Evolutionary conservation across 2,797 vertebrate species (phyloP).

Genomic region (Sebastes vulpes): DNA sequence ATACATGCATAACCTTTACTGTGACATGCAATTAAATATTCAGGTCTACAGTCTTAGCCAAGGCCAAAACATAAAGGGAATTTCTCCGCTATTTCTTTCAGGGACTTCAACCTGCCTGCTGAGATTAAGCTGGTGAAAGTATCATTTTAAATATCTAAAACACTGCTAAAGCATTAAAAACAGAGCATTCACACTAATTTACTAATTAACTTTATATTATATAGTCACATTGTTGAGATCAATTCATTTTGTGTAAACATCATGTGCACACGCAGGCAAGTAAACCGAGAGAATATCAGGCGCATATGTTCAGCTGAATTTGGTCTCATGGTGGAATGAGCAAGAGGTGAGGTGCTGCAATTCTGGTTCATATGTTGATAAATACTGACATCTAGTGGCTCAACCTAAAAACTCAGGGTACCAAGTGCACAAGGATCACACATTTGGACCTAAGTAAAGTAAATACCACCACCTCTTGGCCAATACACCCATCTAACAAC

Average conservation of each 20-base stretch:
- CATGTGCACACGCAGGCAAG: background rate
- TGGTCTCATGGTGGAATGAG: background rate
- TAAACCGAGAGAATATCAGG: background rate
- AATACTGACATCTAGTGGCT: constrained; percentile 81
- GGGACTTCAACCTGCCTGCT: background rate
- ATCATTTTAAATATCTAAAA: background rate
- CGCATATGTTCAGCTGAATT: background rate
- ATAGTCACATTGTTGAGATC: background rate
- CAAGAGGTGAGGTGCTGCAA: background rate
- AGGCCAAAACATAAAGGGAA: background rate
- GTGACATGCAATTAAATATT: background rate
- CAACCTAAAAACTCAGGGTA: background rate
- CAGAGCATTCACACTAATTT: background rate
- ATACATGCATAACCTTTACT: constrained; percentile 10
- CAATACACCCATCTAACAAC: background rate
- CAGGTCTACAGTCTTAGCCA: background rate
- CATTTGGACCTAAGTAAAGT: background rate
- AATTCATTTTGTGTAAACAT: background rate
- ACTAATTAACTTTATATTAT: background rate
- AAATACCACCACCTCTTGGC: constrained; percentile 50
- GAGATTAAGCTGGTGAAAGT: background rate
- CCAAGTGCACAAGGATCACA: background rate
- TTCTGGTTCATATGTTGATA: constrained; percentile 51
- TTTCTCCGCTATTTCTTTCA: background rate
- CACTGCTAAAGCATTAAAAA: background rate